phyloP scores from a whole-genome alignment of 2,113 vertebrate genomes.

The Lates calcarifer region DNA sequence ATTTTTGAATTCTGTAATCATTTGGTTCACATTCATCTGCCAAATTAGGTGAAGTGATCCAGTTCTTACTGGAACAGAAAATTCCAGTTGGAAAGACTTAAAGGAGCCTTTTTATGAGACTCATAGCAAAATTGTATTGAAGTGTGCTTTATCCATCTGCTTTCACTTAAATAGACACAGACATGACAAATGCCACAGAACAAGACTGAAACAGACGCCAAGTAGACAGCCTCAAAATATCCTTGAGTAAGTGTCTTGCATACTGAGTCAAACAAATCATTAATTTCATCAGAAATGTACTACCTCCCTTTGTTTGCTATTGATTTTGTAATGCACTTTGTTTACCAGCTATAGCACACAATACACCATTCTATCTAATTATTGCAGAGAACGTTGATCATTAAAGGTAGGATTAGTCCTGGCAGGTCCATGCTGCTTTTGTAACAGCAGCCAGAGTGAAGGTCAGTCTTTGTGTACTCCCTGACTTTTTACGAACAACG shows the following conservation, averaged over 20 bases:
- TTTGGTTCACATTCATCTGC: background rate
- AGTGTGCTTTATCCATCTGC: conserved; percentile 19
- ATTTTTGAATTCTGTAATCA: too few relatives aligned
- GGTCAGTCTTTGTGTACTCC: conserved; percentile 70
- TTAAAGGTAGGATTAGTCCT: conserved; percentile 61
- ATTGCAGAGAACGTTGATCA: conserved; percentile 51
- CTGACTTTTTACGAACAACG: conserved; percentile 65
- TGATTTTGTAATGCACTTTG: conserved; percentile 72
- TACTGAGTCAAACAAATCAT: conserved; percentile 35
- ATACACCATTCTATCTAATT: conserved; percentile 63
- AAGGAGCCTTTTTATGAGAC: conserved; percentile 5
- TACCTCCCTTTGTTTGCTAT: conserved; percentile 57
- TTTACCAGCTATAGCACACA: conserved; percentile 52
- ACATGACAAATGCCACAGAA: conserved; percentile 27
- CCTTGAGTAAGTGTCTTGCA: conserved; percentile 42
- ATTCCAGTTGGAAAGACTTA: background rate
- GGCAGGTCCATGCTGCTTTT: conserved; percentile 59
- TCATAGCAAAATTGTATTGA: conserved; percentile 15
- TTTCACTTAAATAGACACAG: conserved; percentile 28
- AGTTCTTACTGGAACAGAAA: background rate
- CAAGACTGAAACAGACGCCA: conserved; percentile 13
- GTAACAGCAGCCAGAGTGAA: conserved; percentile 67
- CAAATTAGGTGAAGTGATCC: background rate
- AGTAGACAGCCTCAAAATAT: conserved; percentile 49
- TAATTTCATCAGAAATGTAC: conserved; percentile 59